Conservation (phyloP, 2,797 vertebrate species). For the Tangara arthus region DNA sequence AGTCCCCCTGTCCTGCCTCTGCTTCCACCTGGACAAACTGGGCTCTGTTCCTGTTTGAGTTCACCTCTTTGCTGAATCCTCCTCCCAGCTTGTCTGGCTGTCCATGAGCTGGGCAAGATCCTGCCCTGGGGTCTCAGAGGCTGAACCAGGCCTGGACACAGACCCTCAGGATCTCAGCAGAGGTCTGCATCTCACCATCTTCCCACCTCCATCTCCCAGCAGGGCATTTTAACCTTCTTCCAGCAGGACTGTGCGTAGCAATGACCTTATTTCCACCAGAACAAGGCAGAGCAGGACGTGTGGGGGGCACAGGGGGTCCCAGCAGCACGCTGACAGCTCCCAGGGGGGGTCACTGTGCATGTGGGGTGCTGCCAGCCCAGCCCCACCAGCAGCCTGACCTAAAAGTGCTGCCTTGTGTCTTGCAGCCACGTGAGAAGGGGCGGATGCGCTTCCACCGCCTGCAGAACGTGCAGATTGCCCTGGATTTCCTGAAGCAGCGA, state of each 20-base stretch:
- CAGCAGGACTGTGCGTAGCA: fast-evolving
- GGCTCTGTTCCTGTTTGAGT: fast-evolving
- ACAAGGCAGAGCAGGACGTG: background rate
- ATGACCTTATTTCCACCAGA: background rate
- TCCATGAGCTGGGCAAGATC: background rate
- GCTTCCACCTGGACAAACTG: background rate
- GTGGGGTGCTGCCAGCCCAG: background rate
- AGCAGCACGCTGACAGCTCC: background rate
- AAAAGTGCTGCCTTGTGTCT: conserved; percentile 1
- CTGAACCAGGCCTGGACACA: background rate
- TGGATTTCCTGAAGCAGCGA: conserved; percentile 96
- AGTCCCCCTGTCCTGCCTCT: background rate
- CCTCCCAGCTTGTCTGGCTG: background rate
- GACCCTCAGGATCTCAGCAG: background rate
- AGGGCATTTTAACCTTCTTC: background rate
- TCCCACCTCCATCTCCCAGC: background rate
- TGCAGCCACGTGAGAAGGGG: conserved; percentile 95
- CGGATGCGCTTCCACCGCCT: conserved; percentile 96
- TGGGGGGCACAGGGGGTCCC: background rate
- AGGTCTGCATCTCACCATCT: background rate
- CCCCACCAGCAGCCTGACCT: background rate
- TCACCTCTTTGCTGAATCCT: background rate
- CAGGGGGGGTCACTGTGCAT: background rate
- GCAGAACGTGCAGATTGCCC: conserved; percentile 97
- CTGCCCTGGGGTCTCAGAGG: background rate